Base-by-base conservation (phyloP, 2,888 invertebrate species). In the Trachelus iudaicus region DNA sequence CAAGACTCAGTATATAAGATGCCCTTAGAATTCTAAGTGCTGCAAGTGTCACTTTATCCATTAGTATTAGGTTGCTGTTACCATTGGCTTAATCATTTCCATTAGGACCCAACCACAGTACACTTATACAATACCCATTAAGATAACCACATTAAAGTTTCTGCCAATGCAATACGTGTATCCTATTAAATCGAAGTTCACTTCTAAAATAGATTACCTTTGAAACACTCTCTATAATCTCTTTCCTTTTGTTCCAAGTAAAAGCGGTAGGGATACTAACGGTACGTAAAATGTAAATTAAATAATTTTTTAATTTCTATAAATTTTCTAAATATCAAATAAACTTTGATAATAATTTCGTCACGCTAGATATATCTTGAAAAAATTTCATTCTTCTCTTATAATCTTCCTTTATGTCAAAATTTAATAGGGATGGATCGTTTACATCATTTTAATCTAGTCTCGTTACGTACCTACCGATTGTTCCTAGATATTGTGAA, bases 401-500 rank as follows among this genome's bases (percentile, higher is more conserved):
- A 0, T 40, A 23, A 15, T 15, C 4, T 15, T 6, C 6, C 15
- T 4, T 40, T 40, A 40, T 15, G 4, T 40, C 6, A 40, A 40
- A 15, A 40, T 9, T 40, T 40, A 15, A 40, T 0, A 40, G 23
- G 9, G 9, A 56, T 23, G 71, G 11, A 23, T 34, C 30, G 1
- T n/a, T 71, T 9, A 71, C 30, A 4, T 23, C 2, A 71, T 77
- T 77, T 73, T 40, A 79, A 71, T 73, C 76, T 13, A 73, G 69
- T 73, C 71, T 56, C 79, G 69, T 79, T 80, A 80, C 79, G 6
- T 56, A 56, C 76, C 81, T 77, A 80, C 75, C 79, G 76, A 82
- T 77, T 83, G 82, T 82, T 82, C 77, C 81, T 83, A 83, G 84
- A 83, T 84, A 82, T 84, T 80, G 83, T 80, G 83, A 87, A 84